These are phyloP conservation scores for Agonopterix arenella DNA, from an alignment of 2,888 invertebrate species.

Conservation along the genomic window DNA sequence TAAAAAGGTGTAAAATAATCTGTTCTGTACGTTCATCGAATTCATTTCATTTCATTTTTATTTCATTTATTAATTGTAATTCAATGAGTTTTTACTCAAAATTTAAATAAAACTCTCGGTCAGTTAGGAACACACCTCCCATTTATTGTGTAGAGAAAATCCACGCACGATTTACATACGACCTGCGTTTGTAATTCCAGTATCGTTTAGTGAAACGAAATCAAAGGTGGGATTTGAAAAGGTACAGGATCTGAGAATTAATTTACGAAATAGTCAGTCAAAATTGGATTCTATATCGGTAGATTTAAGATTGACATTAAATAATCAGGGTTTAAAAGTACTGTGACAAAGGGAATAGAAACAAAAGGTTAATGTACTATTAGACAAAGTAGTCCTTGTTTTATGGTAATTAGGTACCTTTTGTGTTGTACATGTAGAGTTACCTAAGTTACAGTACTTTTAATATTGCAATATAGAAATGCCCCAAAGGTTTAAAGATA, in stretches of 20 bases:
- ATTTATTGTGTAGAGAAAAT: constrained; percentile 15
- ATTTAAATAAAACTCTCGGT: neutral
- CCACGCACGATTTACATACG: constrained; percentile 17
- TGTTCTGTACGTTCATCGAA: too few relatives aligned
- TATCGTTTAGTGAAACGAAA: constrained; percentile 12
- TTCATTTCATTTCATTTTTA: too few relatives aligned
- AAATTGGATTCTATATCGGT: constrained; percentile 1
- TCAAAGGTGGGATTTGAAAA: constrained; percentile 9
- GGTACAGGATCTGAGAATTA: constrained; percentile 7
- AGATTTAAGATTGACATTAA: neutral
- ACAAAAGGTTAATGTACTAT: neutral
- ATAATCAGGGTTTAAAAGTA: neutral
- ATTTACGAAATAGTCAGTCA: neutral
- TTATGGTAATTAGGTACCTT: too few relatives aligned
- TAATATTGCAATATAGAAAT: too few relatives aligned
- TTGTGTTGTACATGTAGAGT: too few relatives aligned
- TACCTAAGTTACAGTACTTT: too few relatives aligned
- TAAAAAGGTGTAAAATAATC: too few relatives aligned
- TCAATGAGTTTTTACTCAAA: too few relatives aligned
- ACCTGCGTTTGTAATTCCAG: constrained; percentile 11
- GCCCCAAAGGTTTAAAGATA: too few relatives aligned
- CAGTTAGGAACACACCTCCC: neutral
- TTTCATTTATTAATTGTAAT: too few relatives aligned
- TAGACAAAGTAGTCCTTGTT: neutral
- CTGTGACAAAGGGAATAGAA: neutral